A percentile compares a stretch with the other conserved stretches of the same genome.
These are phyloP conservation scores for Yponomeuta malinellus DNA, from an alignment of 2,888 invertebrate genomes.

Conservation along the genomic window DNA sequence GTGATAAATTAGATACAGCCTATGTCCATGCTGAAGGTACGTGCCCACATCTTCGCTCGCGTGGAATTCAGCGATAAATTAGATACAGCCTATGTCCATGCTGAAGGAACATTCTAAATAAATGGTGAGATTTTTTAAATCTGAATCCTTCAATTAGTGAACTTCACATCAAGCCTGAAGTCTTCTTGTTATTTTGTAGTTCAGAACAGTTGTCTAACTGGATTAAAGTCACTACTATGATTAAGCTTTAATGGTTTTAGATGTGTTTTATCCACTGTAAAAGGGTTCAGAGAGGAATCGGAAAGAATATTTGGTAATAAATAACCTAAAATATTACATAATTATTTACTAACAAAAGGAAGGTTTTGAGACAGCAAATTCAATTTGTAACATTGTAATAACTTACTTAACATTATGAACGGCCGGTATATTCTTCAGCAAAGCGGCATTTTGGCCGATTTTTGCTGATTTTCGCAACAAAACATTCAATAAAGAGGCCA, in stretches of 20 bases:
- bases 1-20: too few relatives aligned
- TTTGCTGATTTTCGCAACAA: conserved; percentile 75
- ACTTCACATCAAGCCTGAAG: too few relatives aligned
- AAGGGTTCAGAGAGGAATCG: neutral
- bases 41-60: too few relatives aligned
- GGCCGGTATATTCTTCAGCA: conserved; percentile 66
- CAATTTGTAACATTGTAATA: conserved; percentile 21
- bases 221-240: too few relatives aligned
- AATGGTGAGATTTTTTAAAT: too few relatives aligned
- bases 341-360: conserved; percentile 37
- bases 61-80: too few relatives aligned
- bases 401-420: conserved; percentile 73
- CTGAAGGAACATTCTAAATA: too few relatives aligned
- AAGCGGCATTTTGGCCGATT: conserved; percentile 51
- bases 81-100: too few relatives aligned
- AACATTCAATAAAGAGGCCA: conserved; percentile 67
- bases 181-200: too few relatives aligned
- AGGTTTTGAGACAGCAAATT: conserved; percentile 16
- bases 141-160: too few relatives aligned
- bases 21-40: too few relatives aligned
- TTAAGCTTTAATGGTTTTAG: neutral
- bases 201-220: too few relatives aligned
- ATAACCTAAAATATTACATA: conserved; percentile 67
- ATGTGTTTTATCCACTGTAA: neutral
- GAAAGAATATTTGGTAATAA: conserved; percentile 13